Base-by-base conservation (phyloP, 2,888 invertebrate genomes). In the Callyntrura guangdongensis region DNA sequence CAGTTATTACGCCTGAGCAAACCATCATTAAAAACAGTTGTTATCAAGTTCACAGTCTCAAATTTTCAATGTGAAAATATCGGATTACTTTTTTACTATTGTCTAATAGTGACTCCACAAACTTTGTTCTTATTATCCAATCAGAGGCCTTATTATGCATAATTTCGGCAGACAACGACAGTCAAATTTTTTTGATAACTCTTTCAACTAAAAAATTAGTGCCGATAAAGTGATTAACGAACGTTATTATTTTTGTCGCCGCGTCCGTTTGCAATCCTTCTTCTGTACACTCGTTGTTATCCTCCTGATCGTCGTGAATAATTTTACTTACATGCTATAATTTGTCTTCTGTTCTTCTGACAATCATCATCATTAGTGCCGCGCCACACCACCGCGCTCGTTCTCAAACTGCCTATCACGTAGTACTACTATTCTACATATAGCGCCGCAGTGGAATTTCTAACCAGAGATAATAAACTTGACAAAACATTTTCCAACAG, bases 371-470 rank as follows among this genome's bases (percentile, higher is more conserved):
- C 82, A 82, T 82, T 82, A 82, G 82, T 82, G 64, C 64, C 64
- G 61, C 82, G n/a, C 82, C 82, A 64, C 47, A 25, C 61, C 47
- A 25, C 61, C 27, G 61, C 36, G 36, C 12, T 49, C 27, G 49
- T 81, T 81, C 81, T 64, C 82, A 61, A 79, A 82, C 82, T 82
- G 82, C 64, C 82, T 82, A 82, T 84, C 84, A 84, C n/a, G 27
- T 12, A 49, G 25, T 59, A 82, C 5, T 49, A 83, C 47, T 64
- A 27, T 64, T 36, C 36, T 36, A 36, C 36, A 36, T 36, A 36
- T 6, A 36, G 6, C 20, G 8, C 22, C 20, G 1, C 14, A 17
- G 64, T 47, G 56, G 64, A 49, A 14, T 49, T 12, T 9, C 20
- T 22, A 83, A 84, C 84, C 69, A 84, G 69, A 67, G 84, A 84